A percentile compares a stretch with the other conserved stretches of the same genome.
Conservation (phyloP, 2,113 vertebrate species). For the Nothoprocta pentlandii region DNA sequence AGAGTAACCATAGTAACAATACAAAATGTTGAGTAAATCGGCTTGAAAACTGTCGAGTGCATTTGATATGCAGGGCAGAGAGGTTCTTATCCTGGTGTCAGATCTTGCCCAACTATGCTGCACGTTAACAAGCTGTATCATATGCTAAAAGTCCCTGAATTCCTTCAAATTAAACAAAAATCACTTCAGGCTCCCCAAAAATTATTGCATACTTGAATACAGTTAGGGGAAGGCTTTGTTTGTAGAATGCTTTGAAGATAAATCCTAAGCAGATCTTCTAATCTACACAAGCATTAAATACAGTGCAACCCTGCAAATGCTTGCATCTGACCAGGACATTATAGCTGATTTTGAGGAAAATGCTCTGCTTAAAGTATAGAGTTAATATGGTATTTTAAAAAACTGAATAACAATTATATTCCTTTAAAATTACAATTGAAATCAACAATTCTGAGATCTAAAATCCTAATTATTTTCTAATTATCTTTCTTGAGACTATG, state of each 20-base stretch:
- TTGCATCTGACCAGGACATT: neutral
- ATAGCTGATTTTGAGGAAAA: neutral
- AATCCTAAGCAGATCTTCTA: neutral
- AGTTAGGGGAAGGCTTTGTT: neutral
- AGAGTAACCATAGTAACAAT: constrained; percentile 47
- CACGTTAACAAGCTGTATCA: neutral
- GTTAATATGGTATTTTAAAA: neutral
- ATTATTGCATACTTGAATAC: neutral
- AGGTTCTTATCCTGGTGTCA: neutral
- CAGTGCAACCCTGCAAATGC: neutral
- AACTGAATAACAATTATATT: neutral
- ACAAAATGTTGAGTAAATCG: neutral
- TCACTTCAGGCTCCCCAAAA: neutral
- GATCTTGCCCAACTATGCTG: neutral
- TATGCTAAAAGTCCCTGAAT: neutral
- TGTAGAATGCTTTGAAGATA: constrained; percentile 33
- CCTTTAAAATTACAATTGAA: neutral
- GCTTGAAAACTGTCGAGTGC: neutral
- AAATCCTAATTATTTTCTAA: neutral
- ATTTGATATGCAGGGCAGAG: constrained; percentile 1
- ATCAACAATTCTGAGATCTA: neutral
- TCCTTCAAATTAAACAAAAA: constrained; percentile 23
- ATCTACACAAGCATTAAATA: neutral
- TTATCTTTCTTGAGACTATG: neutral
- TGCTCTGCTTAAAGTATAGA: neutral